Conservation (phyloP, 2,113 vertebrate genomes). For the Sitta europaea region DNA sequence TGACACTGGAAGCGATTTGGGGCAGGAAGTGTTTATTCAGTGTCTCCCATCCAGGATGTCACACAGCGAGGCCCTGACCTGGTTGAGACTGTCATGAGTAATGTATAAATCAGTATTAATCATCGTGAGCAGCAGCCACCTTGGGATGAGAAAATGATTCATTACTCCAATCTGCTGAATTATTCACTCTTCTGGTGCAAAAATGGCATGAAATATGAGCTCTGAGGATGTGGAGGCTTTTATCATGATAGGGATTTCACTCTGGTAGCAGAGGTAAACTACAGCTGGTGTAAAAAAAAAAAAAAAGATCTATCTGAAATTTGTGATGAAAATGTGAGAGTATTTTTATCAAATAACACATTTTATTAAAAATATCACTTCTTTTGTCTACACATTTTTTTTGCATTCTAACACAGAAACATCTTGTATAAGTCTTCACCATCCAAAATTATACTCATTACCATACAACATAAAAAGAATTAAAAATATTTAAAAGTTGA, state of each 20-base stretch:
- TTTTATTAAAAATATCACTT: background rate
- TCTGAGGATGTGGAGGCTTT: slow-evolving; percentile 36
- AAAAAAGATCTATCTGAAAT: background rate
- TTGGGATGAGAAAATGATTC: slow-evolving; percentile 65
- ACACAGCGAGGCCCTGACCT: slow-evolving; percentile 1
- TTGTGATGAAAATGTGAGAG: background rate
- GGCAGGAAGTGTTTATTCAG: slow-evolving; percentile 1
- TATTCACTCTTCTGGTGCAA: slow-evolving; percentile 66
- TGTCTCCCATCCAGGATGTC: background rate
- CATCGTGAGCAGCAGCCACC: slow-evolving; percentile 47
- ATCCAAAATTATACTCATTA: background rate
- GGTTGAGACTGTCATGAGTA: slow-evolving; percentile 35
- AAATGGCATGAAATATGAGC: slow-evolving; percentile 63
- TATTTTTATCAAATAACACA: background rate
- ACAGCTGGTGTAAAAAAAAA: background rate
- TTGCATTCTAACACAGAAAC: background rate
- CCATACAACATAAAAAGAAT: background rate
- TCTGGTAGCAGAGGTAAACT: slow-evolving; percentile 13
- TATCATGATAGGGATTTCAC: background rate
- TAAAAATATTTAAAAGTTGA: background rate
- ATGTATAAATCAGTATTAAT: slow-evolving; percentile 66
- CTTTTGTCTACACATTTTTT: background rate
- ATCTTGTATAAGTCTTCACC: background rate
- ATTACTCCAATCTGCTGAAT: slow-evolving; percentile 67
- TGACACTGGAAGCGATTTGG: background rate